Percentiles rank a stretch among this genome's conserved stretches.
These are phyloP conservation scores for Meteorus cinctellus DNA, from an alignment of 2,888 invertebrate species.

Conservation along the genomic window DNA sequence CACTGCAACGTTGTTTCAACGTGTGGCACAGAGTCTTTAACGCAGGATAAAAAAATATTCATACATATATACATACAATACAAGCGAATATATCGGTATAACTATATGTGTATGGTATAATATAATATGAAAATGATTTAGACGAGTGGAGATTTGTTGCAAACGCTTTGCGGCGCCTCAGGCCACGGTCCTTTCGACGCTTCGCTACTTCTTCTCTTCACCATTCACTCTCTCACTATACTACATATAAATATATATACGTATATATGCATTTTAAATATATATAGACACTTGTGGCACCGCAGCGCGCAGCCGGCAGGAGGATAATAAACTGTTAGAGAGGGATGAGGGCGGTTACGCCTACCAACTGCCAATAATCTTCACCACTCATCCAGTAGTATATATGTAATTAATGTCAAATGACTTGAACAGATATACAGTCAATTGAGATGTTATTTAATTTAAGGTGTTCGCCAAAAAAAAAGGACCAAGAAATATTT, in stretches of 20 bases:
- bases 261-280: constrained; percentile 8
- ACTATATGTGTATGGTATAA: constrained; percentile 52
- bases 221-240: constrained; percentile 23
- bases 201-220: constrained; percentile 38
- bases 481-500: neutral
- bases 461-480: neutral
- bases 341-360: constrained; percentile 54
- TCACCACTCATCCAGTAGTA: constrained; percentile 42
- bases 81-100: neutral
- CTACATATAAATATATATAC: neutral
- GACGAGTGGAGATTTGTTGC: constrained; percentile 70
- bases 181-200: constrained; percentile 35
- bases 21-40: neutral
- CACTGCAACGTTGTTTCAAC: neutral
- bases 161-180: constrained; percentile 56
- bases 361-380: constrained; percentile 59
- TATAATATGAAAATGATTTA: constrained; percentile 70
- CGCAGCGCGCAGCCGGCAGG: neutral
- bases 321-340: constrained; percentile 30
- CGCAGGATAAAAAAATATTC: neutral
- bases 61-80: neutral
- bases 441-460: constrained; percentile 38
- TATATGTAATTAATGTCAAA: constrained; percentile 52
- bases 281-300: neutral
- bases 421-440: constrained; percentile 38